Base-by-base conservation (phyloP, 2,113 vertebrate species). In the Morone chrysops region DNA sequence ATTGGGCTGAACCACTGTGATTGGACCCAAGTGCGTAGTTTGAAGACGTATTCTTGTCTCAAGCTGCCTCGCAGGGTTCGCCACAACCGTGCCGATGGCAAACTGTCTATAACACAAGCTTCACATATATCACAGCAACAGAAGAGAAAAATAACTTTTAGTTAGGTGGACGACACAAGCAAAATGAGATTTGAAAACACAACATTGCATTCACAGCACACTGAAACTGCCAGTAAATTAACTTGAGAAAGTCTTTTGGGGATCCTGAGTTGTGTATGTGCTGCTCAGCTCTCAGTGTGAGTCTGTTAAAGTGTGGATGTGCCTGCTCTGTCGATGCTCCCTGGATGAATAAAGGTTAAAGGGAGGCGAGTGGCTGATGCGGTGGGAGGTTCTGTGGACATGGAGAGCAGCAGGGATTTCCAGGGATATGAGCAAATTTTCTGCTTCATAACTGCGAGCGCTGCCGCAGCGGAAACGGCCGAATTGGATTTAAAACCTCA, bases 401-500 rank as follows among this genome's bases (percentile, higher is more conserved):
- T 2, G 50, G 1, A 14, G 50, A 18, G 10, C 75, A 56, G 70
- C 71, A 50, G 70, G 48, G 50, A 57, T 43, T 75, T 84, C 76
- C 76, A 69, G 70, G 48, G 48, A 70, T 57, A 41, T 22, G 57
- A 70, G 57, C 41, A 57, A 11, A 80, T 59, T 31, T 84, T 80
- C 82, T 63, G 70, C 78, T 73, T 78, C 73, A 68, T 43, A 48
- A 73, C 54, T 43, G 51, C 12, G 18, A 68, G 62, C 8, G 5
- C 51, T 38, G 45, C 71, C 17, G 0, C 63, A 16, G 69, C 54
- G 43, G 79, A 82, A 86, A 78, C 9, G 12, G 41, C 36, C 2
- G 11, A 75, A 82, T 78, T 73, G 70, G 79, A 82, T 78, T 82
- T 81, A 70, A 86, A 77, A 78, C 78, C 84, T 78, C 83, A 81